Evolutionary conservation across 2,113 vertebrate species (phyloP), one percentile per base, ranked within the genome.

Genomic region (Rynchops niger): DNA sequence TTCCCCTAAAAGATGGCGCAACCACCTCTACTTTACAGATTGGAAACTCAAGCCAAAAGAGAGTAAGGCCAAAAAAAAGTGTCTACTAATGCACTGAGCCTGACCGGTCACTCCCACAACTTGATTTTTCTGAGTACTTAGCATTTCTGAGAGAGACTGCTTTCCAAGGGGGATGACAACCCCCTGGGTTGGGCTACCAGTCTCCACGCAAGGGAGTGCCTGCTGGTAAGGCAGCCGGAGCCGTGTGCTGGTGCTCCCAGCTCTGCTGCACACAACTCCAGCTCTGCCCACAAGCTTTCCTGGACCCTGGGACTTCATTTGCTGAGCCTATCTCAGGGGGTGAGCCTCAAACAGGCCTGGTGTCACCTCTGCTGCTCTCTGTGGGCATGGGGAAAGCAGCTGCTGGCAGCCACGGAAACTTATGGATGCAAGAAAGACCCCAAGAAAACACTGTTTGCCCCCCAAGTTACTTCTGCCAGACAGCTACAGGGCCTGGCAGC

Each of bases 251-350:
- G 4, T 55, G 58, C 21, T 70, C 56, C 50, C 62, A 43, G 77
- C 11, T 47, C 56, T 84, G 26, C 66, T 26, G 17, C 47, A 15
- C 1, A 0, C 47, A 73, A 17, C 53, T 56, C 52, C 53, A 43
- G 19, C 66, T 36, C 73, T 61, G 43, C 49, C 59, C 43, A 32
- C 29, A 53, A 23, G 11, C 26, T 55, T 62, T 26, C 62, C 18
- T 1, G 1, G 76, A 2, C 11, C 15, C 32, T 72, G 22, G 20
- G 43, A 59, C 22, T 43, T 29, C 9, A 22, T 34, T 21, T 66
- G 6, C 49, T 16, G 15, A 58, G 34, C 8, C 20, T 9, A 0
- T 34, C 42, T 62, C 0, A 2, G 12, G 5, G 6, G 15, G 1
- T 25, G 21, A 82, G 22, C 25, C 53, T 66, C 53, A 32, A 78